A percentile compares a stretch with the other conserved stretches of the same genome.
Conservation (phyloP, 30 jellyfish, hydroid and myxozoan genomes). For the Hydractinia echinata region DNA sequence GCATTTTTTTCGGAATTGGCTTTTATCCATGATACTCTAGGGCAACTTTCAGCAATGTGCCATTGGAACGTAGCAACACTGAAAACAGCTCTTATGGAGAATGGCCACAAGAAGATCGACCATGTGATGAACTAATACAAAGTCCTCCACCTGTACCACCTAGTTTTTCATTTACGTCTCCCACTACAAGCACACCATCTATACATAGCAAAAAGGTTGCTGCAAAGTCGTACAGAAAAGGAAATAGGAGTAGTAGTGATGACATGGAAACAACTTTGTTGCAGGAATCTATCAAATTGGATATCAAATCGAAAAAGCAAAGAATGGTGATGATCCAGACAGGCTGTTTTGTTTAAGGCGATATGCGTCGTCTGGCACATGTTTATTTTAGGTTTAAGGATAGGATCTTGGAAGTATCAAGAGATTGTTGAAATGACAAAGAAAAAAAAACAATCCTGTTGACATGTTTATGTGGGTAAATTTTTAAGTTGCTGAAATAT, state of each 20-base stretch:
- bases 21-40: background rate
- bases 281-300: background rate
- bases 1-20: too few species aligned
- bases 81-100: background rate
- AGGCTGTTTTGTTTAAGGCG: conserved; percentile 7
- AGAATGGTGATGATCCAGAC: conserved; percentile 5
- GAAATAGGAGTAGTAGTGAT: background rate
- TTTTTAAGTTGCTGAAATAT: too few species aligned
- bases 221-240: too few species aligned
- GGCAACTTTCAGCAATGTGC: background rate
- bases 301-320: conserved; percentile 2
- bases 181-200: too few species aligned
- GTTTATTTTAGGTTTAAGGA: too few species aligned
- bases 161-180: too few species aligned
- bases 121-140: background rate
- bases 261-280: conserved; percentile 1
- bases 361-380: too few species aligned
- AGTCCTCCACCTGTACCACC: conserved; percentile 3
- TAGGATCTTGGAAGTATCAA: too few species aligned
- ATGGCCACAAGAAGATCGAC: background rate
- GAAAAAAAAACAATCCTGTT: too few species aligned
- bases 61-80: background rate
- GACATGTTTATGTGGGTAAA: too few species aligned
- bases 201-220: too few species aligned
- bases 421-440: too few species aligned